Percentiles rank a stretch among this genome's conserved stretches.
phyloP scores from a whole-genome alignment of 1,140 invertebrate species.

The Drepana arcuata region DNA sequence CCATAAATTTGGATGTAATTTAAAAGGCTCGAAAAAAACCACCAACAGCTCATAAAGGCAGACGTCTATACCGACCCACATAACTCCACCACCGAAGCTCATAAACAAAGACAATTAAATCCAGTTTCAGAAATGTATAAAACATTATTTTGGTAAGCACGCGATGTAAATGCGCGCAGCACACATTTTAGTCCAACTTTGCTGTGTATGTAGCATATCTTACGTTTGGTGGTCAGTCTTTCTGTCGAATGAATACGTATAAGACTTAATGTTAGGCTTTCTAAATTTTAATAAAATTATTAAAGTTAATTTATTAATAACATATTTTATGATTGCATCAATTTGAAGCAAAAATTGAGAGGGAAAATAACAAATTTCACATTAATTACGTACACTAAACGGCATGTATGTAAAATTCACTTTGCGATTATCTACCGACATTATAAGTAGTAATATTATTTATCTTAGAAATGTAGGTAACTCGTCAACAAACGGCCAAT shows the following conservation, averaged over 20 bases:
- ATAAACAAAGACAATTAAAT: background rate
- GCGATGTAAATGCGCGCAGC: too few species aligned
- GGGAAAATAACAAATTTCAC: too few species aligned
- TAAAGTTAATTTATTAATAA: too few species aligned
- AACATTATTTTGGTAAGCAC: too few species aligned
- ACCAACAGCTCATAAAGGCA: slow-evolving; percentile 16
- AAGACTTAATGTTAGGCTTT: background rate
- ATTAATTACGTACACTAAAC: too few species aligned
- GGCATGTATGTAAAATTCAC: too few species aligned
- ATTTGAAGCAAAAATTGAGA: too few species aligned
- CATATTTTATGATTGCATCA: too few species aligned
- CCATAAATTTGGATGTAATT: background rate
- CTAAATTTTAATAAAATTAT: background rate
- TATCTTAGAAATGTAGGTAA: background rate
- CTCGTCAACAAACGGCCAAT: background rate
- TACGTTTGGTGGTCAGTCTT: background rate
- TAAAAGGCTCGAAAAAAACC: slow-evolving; percentile 12
- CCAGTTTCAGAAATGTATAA: background rate
- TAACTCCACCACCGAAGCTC: background rate
- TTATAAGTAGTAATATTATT: background rate
- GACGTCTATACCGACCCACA: slow-evolving; percentile 10
- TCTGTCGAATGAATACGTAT: background rate
- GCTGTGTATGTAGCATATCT: background rate
- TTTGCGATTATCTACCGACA: background rate
- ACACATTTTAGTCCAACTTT: too few species aligned